phyloP scores from a whole-genome alignment of 2,888 invertebrate species.

The Pachliopta kotzebuea region DNA sequence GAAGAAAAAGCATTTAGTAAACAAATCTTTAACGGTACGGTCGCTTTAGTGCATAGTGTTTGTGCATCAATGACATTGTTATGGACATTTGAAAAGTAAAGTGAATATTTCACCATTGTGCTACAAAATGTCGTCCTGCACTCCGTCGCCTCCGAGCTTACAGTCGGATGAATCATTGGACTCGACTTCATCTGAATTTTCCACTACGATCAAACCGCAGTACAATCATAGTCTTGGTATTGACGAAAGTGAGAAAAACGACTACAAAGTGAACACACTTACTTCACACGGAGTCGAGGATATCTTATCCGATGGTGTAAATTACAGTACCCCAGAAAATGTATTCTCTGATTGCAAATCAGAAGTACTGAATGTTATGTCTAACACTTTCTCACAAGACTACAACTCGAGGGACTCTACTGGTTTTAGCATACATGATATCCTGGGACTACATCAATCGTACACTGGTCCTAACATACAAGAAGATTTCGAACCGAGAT shows the following conservation, averaged over 20 bases:
- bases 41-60: slow-evolving; percentile 55
- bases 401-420: slow-evolving; percentile 75
- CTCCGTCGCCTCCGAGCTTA: slow-evolving; percentile 59
- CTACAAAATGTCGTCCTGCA: slow-evolving; percentile 53
- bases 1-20: slow-evolving; percentile 76
- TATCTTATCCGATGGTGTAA: slow-evolving; percentile 60
- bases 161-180: slow-evolving; percentile 59
- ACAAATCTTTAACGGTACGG: slow-evolving; percentile 65
- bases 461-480: slow-evolving; percentile 49
- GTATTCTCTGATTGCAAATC: slow-evolving; percentile 55
- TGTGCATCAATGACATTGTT: slow-evolving; percentile 37
- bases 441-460: slow-evolving; percentile 67
- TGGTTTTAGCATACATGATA: slow-evolving; percentile 75
- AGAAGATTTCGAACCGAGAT: slow-evolving; percentile 56
- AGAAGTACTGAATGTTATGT: slow-evolving; percentile 55
- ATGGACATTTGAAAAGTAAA: slow-evolving; percentile 26
- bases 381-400: slow-evolving; percentile 63
- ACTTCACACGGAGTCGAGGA: slow-evolving; percentile 70
- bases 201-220: slow-evolving; percentile 42
- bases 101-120: slow-evolving; percentile 11
- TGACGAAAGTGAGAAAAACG: slow-evolving; percentile 42
- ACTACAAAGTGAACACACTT: slow-evolving; percentile 44
- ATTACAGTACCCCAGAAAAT: slow-evolving; percentile 49
- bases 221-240: slow-evolving; percentile 37
- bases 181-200: slow-evolving; percentile 53